Conservation (phyloP, 1,140 invertebrate species). For the Bombus confusus region DNA sequence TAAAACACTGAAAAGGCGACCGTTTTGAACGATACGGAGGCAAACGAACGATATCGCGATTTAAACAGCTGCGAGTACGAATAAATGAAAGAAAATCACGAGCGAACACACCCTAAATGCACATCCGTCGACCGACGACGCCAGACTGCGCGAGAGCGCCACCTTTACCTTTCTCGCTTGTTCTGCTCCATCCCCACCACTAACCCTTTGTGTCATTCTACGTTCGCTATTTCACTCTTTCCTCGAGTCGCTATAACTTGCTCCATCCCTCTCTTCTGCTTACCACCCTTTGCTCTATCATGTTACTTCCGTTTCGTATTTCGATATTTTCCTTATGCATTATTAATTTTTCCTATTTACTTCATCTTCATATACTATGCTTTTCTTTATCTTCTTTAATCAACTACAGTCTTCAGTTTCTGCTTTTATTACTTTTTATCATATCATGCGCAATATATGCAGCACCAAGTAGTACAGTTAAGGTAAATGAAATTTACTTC, state of each 20-base stretch:
- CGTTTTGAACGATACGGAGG: background rate
- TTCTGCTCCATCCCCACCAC: conserved; percentile 33
- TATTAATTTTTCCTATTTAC: background rate
- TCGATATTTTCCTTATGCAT: background rate
- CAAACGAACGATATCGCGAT: conserved; percentile 7
- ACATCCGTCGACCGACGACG: conserved; percentile 78
- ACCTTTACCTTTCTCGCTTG: conserved; percentile 45
- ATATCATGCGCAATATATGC: background rate
- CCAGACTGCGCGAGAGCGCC: conserved; percentile 76
- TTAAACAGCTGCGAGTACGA: conserved; percentile 11
- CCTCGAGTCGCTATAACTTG: background rate
- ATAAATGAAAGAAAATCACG: background rate
- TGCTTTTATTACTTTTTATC: background rate
- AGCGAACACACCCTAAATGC: background rate
- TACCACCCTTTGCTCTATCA: background rate
- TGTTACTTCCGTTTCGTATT: background rate
- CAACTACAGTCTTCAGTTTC: background rate
- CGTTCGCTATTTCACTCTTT: background rate
- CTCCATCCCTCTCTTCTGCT: background rate
- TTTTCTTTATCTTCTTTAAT: background rate
- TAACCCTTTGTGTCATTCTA: background rate
- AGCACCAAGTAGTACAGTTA: background rate
- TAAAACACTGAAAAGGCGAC: background rate
- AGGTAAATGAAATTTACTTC: background rate
- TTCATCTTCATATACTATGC: too few relatives aligned